Evolutionary conservation across 1,140 invertebrate genomes (phyloP).

Genomic region (Drosophila virilis): DNA sequence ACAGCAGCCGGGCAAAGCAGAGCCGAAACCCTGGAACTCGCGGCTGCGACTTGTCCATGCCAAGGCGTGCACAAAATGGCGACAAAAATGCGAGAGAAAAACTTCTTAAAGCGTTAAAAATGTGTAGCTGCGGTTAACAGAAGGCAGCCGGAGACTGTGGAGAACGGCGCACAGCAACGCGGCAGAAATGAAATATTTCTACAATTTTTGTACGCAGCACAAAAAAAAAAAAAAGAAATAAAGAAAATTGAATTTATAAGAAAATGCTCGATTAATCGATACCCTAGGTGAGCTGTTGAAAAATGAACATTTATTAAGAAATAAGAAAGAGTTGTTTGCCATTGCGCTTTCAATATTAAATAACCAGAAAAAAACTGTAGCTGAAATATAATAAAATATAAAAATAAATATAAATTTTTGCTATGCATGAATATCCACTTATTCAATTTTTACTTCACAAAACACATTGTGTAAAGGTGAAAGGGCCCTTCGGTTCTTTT

Average conservation of each 20-base stretch:
- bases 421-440: too few species aligned
- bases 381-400: too few species aligned
- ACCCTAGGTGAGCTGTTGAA: slow-evolving; percentile 1
- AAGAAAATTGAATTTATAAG: slow-evolving; percentile 8
- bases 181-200: slow-evolving; percentile 58
- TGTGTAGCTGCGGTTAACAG: slow-evolving; percentile 52
- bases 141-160: background rate
- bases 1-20: background rate
- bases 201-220: slow-evolving; percentile 32
- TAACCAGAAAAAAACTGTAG: too few species aligned
- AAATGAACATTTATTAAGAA: too few species aligned
- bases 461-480: too few species aligned
- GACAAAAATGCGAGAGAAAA: slow-evolving; percentile 51
- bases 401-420: too few species aligned
- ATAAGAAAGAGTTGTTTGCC: too few species aligned
- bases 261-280: background rate
- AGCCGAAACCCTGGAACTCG: slow-evolving; percentile 9
- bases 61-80: slow-evolving; percentile 64
- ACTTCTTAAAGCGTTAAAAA: slow-evolving; percentile 76
- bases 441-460: too few species aligned
- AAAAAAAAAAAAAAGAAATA: slow-evolving; percentile 25
- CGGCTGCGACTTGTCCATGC: slow-evolving; percentile 29
- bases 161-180: slow-evolving; percentile 20
- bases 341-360: too few species aligned
- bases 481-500: too few species aligned